These are phyloP conservation scores for Pelagia noctiluca DNA, from an alignment of 30 jellyfish, hydroid and myxozoan genomes.

Conservation along the genomic window DNA sequence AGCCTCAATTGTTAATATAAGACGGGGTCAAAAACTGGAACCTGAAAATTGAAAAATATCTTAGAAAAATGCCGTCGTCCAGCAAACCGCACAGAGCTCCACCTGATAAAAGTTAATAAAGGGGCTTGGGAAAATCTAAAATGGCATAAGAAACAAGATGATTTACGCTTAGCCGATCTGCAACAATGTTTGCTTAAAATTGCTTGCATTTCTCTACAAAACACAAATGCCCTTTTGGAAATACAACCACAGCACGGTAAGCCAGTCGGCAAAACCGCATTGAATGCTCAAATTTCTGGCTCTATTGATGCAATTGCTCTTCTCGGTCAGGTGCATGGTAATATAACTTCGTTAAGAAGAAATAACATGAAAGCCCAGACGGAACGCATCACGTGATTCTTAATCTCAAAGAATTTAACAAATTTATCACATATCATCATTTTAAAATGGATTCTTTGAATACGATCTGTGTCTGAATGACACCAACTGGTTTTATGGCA, in stretches of 20 bases:
- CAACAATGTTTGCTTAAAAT: not conserved
- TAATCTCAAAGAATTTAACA: conserved; percentile 5
- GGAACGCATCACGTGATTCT: conserved; percentile 7
- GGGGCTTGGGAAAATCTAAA: not conserved
- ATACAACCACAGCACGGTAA: no score
- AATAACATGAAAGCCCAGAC: not conserved
- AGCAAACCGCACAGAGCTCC: not conserved
- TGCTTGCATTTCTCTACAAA: not conserved
- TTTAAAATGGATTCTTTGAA: conserved; percentile 21
- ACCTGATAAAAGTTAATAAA: not conserved
- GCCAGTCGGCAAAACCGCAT: not conserved
- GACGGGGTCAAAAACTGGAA: not conserved
- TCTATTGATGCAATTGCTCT: not conserved
- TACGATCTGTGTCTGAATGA: not conserved
- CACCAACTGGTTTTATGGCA: conserved; percentile 6
- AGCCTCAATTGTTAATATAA: not conserved
- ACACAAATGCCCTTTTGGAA: not conserved
- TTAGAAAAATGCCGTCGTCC: not conserved
- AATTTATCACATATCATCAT: conserved; percentile 11
- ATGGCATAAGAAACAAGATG: not conserved
- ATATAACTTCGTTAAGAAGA: not conserved
- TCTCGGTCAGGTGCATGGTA: not conserved
- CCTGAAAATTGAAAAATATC: not conserved
- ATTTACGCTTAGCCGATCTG: not conserved
- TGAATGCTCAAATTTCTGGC: not conserved